phyloP scores from a whole-genome alignment of 2,113 vertebrate species.

The Sterna hirundo region DNA sequence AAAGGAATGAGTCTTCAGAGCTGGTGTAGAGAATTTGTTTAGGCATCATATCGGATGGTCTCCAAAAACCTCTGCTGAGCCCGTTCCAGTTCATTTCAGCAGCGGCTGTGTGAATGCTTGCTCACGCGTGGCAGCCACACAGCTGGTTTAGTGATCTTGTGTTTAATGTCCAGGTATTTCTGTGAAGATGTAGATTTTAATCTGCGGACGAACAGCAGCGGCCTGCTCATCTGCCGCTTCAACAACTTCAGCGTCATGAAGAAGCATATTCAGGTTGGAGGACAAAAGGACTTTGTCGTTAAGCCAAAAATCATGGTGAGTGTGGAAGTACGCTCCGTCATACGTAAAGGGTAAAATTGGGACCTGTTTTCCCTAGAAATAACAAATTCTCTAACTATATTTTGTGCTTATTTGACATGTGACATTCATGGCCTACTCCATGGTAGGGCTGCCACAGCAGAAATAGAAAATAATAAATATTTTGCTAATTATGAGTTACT shows the following conservation, averaged over 20 bases:
- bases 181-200: constrained; percentile 98
- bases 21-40: not conserved
- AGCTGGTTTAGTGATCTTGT: not conserved
- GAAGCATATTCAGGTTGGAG: constrained; percentile 92
- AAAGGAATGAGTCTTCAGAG: not conserved
- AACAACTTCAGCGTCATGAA: constrained; percentile 98
- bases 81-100: not conserved
- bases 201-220: constrained; percentile 91
- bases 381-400: not conserved
- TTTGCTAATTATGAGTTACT: not conserved
- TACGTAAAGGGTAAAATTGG: not conserved
- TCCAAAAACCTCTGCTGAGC: not conserved
- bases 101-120: not conserved
- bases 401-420: not conserved
- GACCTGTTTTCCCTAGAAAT: not conserved
- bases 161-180: constrained; percentile 82
- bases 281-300: constrained; percentile 88
- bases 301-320: constrained; percentile 93
- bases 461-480: not conserved
- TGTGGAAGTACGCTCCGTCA: not conserved
- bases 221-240: constrained; percentile 93
- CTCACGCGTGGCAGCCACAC: not conserved
- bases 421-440: not conserved
- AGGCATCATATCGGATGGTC: not conserved
- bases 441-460: not conserved